phyloP scores from a whole-genome alignment of 2,797 vertebrate species.

The Lithobates sylvaticus region DNA sequence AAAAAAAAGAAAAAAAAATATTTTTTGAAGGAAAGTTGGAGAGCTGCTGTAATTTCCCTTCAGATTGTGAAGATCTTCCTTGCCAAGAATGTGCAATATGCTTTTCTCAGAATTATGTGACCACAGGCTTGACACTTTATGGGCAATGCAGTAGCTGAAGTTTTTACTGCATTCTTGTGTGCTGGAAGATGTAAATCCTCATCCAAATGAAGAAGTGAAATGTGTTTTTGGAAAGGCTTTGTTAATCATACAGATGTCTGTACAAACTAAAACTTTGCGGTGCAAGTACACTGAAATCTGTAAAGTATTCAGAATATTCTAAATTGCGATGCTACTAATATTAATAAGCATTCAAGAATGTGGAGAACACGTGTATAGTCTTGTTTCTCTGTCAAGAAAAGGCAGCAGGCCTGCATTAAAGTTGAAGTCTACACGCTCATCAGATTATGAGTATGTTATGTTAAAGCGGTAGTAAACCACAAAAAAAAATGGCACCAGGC shows the following conservation, averaged over 20 bases:
- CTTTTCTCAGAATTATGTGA: slow-evolving; percentile 55
- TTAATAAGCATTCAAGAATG: neutral
- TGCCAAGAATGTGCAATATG: slow-evolving; percentile 59
- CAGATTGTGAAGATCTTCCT: slow-evolving; percentile 30
- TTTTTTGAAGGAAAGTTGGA: slow-evolving; percentile 48
- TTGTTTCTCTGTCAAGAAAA: neutral
- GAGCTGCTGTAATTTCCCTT: slow-evolving; percentile 18
- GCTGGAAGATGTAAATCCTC: slow-evolving; percentile 8
- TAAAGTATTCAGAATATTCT: neutral
- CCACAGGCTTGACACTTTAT: slow-evolving; percentile 55
- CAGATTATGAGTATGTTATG: too few relatives aligned
- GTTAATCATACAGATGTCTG: slow-evolving; percentile 24
- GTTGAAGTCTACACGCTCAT: too few relatives aligned
- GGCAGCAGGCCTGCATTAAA: too few relatives aligned
- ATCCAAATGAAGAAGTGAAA: slow-evolving; percentile 8
- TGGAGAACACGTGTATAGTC: neutral
- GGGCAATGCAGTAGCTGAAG: slow-evolving; percentile 54
- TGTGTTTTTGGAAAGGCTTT: slow-evolving; percentile 27
- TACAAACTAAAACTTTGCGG: slow-evolving; percentile 24
- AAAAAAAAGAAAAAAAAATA: slow-evolving; percentile 25
- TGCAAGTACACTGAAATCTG: neutral
- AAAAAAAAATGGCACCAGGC: too few relatives aligned
- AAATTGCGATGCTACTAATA: neutral
- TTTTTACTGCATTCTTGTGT: slow-evolving; percentile 47
- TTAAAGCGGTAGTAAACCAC: too few relatives aligned